A percentile compares a stretch with the other conserved stretches of the same genome.
phyloP scores from a whole-genome alignment of 2,888 invertebrate species.

The Papilio elwesi region DNA sequence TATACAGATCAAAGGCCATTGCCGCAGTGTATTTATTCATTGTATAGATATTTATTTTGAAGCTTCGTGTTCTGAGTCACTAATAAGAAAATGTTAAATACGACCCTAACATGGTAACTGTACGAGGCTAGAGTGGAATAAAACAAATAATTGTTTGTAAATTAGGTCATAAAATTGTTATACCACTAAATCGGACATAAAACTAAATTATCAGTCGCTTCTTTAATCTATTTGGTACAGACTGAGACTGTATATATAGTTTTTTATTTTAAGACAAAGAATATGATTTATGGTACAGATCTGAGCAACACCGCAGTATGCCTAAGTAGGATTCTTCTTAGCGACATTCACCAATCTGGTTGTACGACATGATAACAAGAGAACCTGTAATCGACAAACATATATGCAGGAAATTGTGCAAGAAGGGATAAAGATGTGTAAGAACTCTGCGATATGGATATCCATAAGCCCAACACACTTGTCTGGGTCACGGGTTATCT shows the following conservation, averaged over 20 bases:
- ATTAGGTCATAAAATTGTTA: not conserved
- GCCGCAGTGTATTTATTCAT: slow-evolving; percentile 20
- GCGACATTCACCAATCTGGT: too few relatives aligned
- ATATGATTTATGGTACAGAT: too few relatives aligned
- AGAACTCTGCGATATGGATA: too few relatives aligned
- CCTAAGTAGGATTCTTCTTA: too few relatives aligned
- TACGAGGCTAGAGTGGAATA: slow-evolving; percentile 9
- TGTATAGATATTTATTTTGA: slow-evolving; percentile 26
- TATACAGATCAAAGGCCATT: slow-evolving; percentile 12
- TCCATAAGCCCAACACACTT: not conserved
- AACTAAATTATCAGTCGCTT: not conserved
- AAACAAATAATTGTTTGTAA: slow-evolving; percentile 18
- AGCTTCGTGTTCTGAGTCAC: slow-evolving; percentile 3
- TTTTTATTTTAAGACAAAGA: too few relatives aligned
- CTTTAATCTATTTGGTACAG: too few relatives aligned
- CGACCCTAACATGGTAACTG: not conserved
- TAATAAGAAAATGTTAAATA: slow-evolving; percentile 8
- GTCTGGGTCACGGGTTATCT: not conserved
- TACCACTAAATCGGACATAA: not conserved
- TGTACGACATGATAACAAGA: too few relatives aligned
- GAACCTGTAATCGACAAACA: not conserved
- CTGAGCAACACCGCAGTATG: too few relatives aligned
- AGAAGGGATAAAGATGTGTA: not conserved
- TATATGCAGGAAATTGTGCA: not conserved
- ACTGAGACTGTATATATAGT: too few relatives aligned